Evolutionary conservation across 2,888 invertebrate genomes (phyloP).

Genomic region (Itoplectis maculator): DNA sequence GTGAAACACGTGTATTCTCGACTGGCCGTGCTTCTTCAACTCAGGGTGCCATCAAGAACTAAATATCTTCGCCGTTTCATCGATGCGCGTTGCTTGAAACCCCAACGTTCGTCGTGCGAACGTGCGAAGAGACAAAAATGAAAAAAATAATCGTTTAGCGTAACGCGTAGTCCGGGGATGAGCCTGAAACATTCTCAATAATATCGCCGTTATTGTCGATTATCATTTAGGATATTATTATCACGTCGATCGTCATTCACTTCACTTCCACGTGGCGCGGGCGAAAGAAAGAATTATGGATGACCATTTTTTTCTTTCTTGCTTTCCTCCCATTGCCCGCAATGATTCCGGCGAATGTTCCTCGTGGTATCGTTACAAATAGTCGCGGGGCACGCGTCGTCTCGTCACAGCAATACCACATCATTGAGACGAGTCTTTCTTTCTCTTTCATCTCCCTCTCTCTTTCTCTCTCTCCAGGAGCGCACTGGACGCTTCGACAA

Average conservation of each 20-base stretch:
- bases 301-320: conserved; percentile 29
- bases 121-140: conserved; percentile 11
- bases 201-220: conserved; percentile 36
- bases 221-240: conserved; percentile 16
- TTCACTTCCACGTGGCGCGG: neutral
- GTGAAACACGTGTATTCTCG: conserved; percentile 69
- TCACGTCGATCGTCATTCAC: conserved; percentile 24
- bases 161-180: conserved; percentile 21
- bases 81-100: conserved; percentile 32
- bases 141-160: conserved; percentile 19
- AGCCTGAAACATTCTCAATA: conserved; percentile 35
- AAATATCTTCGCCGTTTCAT: conserved; percentile 24
- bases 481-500: conserved; percentile 10
- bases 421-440: conserved; percentile 12
- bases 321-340: conserved; percentile 7
- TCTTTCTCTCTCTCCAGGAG: conserved; percentile 1
- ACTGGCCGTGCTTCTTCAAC: conserved; percentile 71
- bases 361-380: conserved; percentile 44
- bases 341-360: conserved; percentile 49
- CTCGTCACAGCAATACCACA: neutral
- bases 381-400: conserved; percentile 11
- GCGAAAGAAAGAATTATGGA: conserved; percentile 2
- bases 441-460: neutral
- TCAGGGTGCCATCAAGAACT: conserved; percentile 71
- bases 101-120: conserved; percentile 13